Conservation (phyloP, 2,797 vertebrate species). For the Coreius guichenoti region DNA sequence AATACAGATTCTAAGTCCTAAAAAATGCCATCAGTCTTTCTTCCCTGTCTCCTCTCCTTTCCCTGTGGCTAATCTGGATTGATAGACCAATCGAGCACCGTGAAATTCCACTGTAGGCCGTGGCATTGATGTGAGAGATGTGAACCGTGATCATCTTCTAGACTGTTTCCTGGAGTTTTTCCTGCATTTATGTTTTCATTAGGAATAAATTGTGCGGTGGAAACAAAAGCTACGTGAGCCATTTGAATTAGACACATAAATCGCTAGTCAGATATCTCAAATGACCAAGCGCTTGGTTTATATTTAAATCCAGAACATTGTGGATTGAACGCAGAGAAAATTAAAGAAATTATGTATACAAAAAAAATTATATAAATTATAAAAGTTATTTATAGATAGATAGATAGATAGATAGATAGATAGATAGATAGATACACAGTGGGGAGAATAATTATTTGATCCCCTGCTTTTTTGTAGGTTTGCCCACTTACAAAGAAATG, state of each 20-base stretch:
- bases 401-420: no score
- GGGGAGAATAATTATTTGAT: no score
- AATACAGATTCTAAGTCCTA: not conserved
- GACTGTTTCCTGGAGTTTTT: not conserved
- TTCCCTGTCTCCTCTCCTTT: not conserved
- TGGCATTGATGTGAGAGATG: not conserved
- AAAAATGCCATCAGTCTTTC: not conserved
- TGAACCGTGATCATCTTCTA: not conserved
- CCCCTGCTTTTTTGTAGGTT: no score
- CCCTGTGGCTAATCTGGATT: not conserved
- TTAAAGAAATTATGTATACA: not conserved
- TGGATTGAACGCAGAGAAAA: not conserved
- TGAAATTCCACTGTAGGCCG: not conserved
- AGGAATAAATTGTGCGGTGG: not conserved
- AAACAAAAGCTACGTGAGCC: not conserved
- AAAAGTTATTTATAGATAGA: no score
- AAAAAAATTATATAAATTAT: no score
- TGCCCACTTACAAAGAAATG: no score
- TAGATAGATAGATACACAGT: no score
- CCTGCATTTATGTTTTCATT: not conserved
- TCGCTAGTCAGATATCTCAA: not conserved
- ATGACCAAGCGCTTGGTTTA: not conserved
- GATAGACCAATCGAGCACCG: not conserved
- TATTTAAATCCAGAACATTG: not conserved
- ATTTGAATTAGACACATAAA: not conserved